These are phyloP conservation scores for Prolemur simus DNA, from an alignment of 2,113 vertebrate genomes.

Conservation along the genomic window DNA sequence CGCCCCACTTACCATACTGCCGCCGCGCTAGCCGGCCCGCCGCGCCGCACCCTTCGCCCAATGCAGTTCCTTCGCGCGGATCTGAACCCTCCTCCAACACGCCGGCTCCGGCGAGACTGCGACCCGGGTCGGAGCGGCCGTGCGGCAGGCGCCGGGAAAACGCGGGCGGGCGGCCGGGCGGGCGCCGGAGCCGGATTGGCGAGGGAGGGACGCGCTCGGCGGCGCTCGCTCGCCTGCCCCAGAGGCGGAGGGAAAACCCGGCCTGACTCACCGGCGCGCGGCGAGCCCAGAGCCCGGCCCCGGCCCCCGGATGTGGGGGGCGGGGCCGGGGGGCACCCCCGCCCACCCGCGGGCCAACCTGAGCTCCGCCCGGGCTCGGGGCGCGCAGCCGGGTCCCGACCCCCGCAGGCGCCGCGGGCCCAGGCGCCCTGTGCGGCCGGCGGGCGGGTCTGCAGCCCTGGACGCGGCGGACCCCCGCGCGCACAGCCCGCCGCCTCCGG, in stretches of 20 bases:
- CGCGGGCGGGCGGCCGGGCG: constrained; percentile 58
- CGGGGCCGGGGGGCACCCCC: constrained; percentile 40
- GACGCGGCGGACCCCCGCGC: not conserved
- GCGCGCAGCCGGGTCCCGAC: not conserved
- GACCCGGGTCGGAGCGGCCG: not conserved
- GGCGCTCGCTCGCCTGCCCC: constrained; percentile 25
- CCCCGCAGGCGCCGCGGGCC: not conserved
- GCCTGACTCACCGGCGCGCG: constrained; percentile 69
- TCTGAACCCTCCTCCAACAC: constrained; percentile 55
- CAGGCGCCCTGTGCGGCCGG: no score
- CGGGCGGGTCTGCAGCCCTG: not conserved
- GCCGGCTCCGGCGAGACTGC: not conserved
- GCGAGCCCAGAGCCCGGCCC: constrained; percentile 26
- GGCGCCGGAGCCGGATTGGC: constrained; percentile 57
- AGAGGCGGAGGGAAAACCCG: constrained; percentile 76
- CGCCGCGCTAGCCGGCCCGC: not conserved
- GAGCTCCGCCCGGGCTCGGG: constrained; percentile 12
- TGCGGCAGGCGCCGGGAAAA: constrained; percentile 57
- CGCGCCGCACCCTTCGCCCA: not conserved
- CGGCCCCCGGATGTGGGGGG: constrained; percentile 69
- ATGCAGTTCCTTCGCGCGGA: constrained; percentile 27
- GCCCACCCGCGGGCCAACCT: constrained; percentile 46
- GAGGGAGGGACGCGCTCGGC: constrained; percentile 46
- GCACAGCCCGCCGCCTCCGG: not conserved
- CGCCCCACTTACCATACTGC: constrained; percentile 70